A percentile compares a stretch with the other conserved stretches of the same genome.
phyloP scores from a whole-genome alignment of 2,888 invertebrate genomes.

The Papilio gigon region DNA sequence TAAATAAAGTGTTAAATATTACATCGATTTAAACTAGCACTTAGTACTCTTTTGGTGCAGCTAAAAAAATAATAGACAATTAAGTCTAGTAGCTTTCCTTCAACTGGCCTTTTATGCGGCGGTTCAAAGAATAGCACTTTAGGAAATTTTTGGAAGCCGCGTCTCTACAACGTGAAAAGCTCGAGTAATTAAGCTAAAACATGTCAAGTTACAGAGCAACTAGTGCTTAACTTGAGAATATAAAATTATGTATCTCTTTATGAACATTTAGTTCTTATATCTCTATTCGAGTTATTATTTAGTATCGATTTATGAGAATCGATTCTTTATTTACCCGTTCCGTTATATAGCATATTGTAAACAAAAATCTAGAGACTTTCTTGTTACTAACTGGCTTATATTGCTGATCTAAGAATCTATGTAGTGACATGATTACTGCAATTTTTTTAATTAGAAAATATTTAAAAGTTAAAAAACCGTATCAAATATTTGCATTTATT shows the following conservation, averaged over 20 bases:
- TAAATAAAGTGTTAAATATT: slow-evolving; percentile 9
- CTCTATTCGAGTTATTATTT: background rate
- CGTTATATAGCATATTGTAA: too few species aligned
- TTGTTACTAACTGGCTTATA: too few species aligned
- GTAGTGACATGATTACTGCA: too few species aligned
- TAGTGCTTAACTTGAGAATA: slow-evolving; percentile 17
- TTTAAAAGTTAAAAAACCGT: too few species aligned
- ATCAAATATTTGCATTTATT: too few species aligned
- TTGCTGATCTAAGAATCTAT: too few species aligned
- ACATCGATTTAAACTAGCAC: slow-evolving; percentile 23
- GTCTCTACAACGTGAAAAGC: slow-evolving; percentile 25
- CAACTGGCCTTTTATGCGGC: slow-evolving; percentile 7
- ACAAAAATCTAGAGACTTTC: too few species aligned
- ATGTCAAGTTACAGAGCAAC: slow-evolving; percentile 13
- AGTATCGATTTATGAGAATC: background rate
- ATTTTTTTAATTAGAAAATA: too few species aligned
- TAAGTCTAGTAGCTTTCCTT: slow-evolving; percentile 24
- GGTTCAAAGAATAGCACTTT: slow-evolving; percentile 28
- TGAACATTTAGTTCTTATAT: background rate
- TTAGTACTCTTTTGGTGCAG: slow-evolving; percentile 14
- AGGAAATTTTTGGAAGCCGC: slow-evolving; percentile 29
- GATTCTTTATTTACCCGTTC: too few species aligned
- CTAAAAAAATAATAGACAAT: slow-evolving; percentile 30
- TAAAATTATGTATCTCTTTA: background rate
- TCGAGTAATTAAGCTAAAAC: slow-evolving; percentile 24